A percentile compares a stretch with the other conserved stretches of the same genome.
phyloP scores from a whole-genome alignment of 2,888 invertebrate species.

The Leucophenga maculata region DNA sequence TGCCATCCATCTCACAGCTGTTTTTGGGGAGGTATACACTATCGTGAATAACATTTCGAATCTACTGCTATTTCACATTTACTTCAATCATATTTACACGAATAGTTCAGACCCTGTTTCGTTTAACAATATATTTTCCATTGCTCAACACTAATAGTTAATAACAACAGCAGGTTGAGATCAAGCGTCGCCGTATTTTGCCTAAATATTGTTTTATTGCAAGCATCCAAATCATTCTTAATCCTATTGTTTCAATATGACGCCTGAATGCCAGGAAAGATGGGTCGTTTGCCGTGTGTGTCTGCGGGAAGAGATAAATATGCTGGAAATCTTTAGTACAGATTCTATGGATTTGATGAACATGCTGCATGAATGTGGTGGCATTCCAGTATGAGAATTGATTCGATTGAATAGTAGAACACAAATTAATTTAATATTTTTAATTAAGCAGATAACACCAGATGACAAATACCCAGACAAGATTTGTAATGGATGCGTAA shows the following conservation, averaged over 20 bases:
- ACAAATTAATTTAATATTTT: neutral
- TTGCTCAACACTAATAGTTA: neutral
- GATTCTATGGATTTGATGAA: conserved; percentile 60
- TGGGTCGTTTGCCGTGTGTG: conserved; percentile 68
- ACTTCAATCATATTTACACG: too few species aligned
- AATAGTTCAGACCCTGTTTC: too few species aligned
- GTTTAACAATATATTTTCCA: neutral
- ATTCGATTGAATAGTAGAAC: neutral
- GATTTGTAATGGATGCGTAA: conserved; percentile 61
- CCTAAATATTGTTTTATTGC: too few species aligned
- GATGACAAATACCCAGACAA: conserved; percentile 67
- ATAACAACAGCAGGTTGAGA: too few species aligned
- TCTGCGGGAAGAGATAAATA: conserved; percentile 51
- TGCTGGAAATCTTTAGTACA: conserved; percentile 62
- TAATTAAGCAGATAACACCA: conserved; percentile 52
- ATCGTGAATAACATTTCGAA: too few species aligned
- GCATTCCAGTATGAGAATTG: conserved; percentile 57
- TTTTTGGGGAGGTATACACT: too few species aligned
- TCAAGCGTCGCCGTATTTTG: too few species aligned
- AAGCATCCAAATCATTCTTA: neutral
- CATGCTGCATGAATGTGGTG: conserved; percentile 68
- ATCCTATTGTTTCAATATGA: conserved; percentile 48
- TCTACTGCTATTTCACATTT: too few species aligned
- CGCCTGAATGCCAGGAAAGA: conserved; percentile 55
- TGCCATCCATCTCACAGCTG: too few species aligned